phyloP scores from a whole-genome alignment of 2,888 invertebrate species.

The Heteromurus nitidus region DNA sequence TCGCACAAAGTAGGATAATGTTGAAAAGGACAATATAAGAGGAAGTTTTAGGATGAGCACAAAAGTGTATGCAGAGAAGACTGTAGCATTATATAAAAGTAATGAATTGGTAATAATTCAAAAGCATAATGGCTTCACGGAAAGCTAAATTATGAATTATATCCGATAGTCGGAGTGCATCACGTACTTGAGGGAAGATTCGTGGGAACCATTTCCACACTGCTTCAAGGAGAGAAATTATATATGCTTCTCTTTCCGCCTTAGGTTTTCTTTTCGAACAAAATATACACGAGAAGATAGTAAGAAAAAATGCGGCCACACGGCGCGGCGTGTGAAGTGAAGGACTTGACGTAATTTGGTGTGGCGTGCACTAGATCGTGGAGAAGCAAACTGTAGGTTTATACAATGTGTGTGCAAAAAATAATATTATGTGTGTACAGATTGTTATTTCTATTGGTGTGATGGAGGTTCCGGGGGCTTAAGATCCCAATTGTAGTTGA shows the following conservation, averaged over 20 bases:
- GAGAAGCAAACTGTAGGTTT: neutral
- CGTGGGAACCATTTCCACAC: too few relatives aligned
- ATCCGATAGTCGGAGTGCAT: conserved; percentile 10
- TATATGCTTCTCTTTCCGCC: too few relatives aligned
- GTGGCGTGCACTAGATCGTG: conserved; percentile 14
- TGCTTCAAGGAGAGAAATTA: too few relatives aligned
- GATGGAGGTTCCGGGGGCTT: too few relatives aligned
- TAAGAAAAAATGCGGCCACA: neutral
- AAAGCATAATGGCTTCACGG: conserved; percentile 33
- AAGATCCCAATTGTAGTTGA: too few relatives aligned
- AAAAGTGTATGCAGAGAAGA: neutral
- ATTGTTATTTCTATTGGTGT: conserved; percentile 19
- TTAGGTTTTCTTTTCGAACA: too few relatives aligned
- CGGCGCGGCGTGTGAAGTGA: neutral
- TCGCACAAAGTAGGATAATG: too few relatives aligned
- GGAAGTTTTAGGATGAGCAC: neutral
- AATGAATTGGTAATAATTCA: conserved; percentile 42
- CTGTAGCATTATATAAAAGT: conserved; percentile 2
- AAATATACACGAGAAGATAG: too few relatives aligned
- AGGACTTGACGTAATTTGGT: conserved; percentile 1
- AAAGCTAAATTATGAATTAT: conserved; percentile 48
- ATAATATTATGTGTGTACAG: conserved; percentile 1
- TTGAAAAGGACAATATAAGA: neutral
- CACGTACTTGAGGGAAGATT: conserved; percentile 20
- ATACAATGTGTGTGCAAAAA: neutral